These are phyloP conservation scores for Theristicus caerulescens DNA, from an alignment of 2,113 vertebrate species.

Conservation along the genomic window DNA sequence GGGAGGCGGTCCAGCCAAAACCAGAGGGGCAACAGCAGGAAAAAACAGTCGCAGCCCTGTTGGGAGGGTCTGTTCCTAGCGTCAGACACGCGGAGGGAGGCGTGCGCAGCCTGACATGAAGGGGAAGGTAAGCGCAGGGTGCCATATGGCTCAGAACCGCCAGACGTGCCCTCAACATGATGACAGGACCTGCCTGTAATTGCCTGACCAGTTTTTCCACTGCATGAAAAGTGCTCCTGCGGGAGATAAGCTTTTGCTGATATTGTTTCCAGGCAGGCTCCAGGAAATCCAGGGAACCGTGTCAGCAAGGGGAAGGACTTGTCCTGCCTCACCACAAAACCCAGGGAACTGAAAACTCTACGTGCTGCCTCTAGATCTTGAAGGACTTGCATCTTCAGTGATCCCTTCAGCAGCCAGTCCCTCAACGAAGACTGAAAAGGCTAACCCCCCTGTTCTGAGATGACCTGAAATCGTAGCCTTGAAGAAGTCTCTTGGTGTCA, in stretches of 20 bases:
- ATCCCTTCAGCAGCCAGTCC: not conserved
- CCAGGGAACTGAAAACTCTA: not conserved
- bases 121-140: not conserved
- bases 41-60: not conserved
- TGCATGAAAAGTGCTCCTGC: not conserved
- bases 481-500: not conserved
- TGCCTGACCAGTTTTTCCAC: not conserved
- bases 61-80: not conserved
- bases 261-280: not conserved
- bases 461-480: not conserved
- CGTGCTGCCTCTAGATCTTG: not conserved
- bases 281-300: not conserved
- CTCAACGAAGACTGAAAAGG: not conserved
- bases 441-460: not conserved
- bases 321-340: not conserved
- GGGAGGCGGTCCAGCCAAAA: not conserved
- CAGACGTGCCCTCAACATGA: not conserved
- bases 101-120: not conserved
- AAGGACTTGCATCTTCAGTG: not conserved
- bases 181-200: not conserved
- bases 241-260: not conserved
- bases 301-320: not conserved
- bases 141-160: conserved; percentile 1
- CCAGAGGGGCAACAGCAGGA: not conserved
- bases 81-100: not conserved